Base-by-base conservation (phyloP, 2,888 invertebrate genomes). In the Nebria salina region DNA sequence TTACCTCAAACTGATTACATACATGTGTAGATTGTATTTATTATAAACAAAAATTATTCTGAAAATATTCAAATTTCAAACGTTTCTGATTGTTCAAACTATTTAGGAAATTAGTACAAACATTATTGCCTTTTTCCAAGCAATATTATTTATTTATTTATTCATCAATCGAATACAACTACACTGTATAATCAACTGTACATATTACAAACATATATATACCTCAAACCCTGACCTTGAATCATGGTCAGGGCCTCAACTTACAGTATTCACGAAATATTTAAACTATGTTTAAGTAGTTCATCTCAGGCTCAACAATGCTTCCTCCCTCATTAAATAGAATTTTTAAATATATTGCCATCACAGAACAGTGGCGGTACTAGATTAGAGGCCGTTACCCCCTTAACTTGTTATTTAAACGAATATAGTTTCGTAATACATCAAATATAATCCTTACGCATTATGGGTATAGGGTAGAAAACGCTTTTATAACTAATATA, bases 1-100 rank as follows among this genome's bases (percentile, higher is more conserved):
- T 72, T 66, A 78, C 78, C 74, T 78, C 78, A 78, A 65, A 65
- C 73, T 78, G 72, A 65, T 65, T 20, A 54, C n/a, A 72, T 20
- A 20, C 20, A 20, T 20, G 70, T 70, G 65, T 77, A 72, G 11
- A 0, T 54, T 54, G 54, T 11, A 54, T 54, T 54, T 54, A 11
- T 34, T 34, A 34, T 34, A 54, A 54, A 54, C 13, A 54, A 54
- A 54, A 54, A 54, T 54, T 11, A 34, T 34, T 34, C 34, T 34
- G 34, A 34, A 1, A 34, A 34, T 34, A 5, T 34, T 34, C 2
- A 34, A 34, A 34, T 34, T 34, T 34, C 34, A 34, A 34, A 34
- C 34, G 34, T 34, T 34, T 34, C 34, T 34, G 34, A 34, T 4
- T 34, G 34, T 34, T 34, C 34, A 34, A 34, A 34, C 2, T 34